Evolutionary conservation across 2,113 vertebrate species (phyloP).

Genomic region (Vimba vimba): DNA sequence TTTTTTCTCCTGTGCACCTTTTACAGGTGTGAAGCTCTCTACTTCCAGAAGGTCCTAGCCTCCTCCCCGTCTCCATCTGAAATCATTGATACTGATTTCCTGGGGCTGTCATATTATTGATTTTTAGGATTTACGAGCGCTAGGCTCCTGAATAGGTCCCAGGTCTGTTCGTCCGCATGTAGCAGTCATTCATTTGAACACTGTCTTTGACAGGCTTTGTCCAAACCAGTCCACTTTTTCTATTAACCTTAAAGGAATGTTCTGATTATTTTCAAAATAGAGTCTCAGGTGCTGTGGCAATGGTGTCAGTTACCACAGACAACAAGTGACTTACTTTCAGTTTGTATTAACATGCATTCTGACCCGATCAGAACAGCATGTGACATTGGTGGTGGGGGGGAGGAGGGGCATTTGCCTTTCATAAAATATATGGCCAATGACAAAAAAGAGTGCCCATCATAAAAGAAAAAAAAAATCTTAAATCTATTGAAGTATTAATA

Average conservation of each 20-base stretch:
- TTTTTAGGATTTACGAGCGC: conserved; percentile 77
- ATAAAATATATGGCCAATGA: not conserved
- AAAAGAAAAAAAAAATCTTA: not conserved
- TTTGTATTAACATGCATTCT: not conserved
- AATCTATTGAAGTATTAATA: too few species aligned
- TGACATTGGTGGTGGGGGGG: too few species aligned
- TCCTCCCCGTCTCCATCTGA: conserved; percentile 67
- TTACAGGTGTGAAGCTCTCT: conserved; percentile 58
- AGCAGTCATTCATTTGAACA: conserved; percentile 75
- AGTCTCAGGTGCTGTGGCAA: not conserved
- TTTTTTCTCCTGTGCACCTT: conserved; percentile 53
- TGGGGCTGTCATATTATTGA: conserved; percentile 77
- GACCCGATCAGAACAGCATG: too few species aligned
- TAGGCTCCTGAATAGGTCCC: conserved; percentile 63
- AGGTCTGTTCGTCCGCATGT: conserved; percentile 51
- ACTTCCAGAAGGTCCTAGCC: conserved; percentile 64
- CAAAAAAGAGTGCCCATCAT: not conserved
- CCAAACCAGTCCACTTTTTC: conserved; percentile 7
- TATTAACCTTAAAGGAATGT: not conserved
- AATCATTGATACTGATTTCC: conserved; percentile 81
- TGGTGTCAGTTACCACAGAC: not conserved
- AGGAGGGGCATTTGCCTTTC: not conserved
- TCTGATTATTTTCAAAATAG: not conserved
- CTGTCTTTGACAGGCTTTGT: conserved; percentile 61
- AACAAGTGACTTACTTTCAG: not conserved